phyloP scores from a whole-genome alignment of 2,113 vertebrate species.

The Archilochus colubris region DNA sequence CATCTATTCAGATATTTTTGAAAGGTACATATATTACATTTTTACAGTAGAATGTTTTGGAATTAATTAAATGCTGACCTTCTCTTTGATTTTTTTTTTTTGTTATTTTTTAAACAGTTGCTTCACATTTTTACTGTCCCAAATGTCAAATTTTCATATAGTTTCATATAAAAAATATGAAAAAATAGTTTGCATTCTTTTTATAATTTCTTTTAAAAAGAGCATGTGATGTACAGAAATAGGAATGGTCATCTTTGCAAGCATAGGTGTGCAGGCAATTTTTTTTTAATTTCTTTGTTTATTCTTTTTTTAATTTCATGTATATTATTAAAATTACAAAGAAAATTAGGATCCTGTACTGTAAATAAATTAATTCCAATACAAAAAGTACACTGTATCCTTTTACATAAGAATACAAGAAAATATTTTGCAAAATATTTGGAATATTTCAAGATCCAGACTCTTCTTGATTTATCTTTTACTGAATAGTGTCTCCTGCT shows the following conservation, averaged over 20 bases:
- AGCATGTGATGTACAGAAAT: not conserved
- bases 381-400: fast-evolving
- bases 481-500: not conserved
- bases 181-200: not conserved
- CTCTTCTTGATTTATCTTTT: not conserved
- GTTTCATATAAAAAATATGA: not conserved
- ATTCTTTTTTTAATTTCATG: not conserved
- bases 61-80: not conserved
- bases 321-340: not conserved
- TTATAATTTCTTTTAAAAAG: not conserved
- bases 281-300: not conserved
- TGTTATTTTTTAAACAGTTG: not conserved
- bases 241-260: not conserved
- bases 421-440: not conserved
- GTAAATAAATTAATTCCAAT: not conserved
- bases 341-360: not conserved
- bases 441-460: not conserved
- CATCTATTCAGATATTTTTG: not conserved
- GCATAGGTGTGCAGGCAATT: not conserved
- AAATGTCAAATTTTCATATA: not conserved
- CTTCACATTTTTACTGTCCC: not conserved
- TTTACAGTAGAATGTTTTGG: not conserved
- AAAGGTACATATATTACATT: not conserved
- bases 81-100: not conserved
- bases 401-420: not conserved